These are phyloP conservation scores for Mycteria americana DNA, from an alignment of 2,797 vertebrate genomes.

Conservation along the genomic window DNA sequence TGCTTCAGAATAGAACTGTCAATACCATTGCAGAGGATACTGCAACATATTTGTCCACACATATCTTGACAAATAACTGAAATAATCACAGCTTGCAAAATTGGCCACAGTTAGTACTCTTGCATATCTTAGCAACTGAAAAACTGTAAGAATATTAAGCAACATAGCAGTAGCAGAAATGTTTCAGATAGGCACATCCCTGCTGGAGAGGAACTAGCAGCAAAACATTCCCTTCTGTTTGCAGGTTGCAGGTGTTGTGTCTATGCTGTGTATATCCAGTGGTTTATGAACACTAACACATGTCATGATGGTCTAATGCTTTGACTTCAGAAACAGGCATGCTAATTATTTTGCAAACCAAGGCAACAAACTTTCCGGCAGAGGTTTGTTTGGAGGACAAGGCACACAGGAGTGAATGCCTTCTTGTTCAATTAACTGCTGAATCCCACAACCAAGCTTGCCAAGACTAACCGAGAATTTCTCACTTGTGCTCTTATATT, in stretches of 20 bases:
- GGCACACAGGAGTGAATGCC: background rate
- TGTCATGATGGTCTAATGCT: background rate
- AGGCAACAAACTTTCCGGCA: background rate
- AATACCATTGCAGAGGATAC: constrained; percentile 23
- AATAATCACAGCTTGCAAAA: constrained; percentile 76
- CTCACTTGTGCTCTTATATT: background rate
- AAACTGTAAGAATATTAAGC: constrained; percentile 72
- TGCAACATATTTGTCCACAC: constrained; percentile 41
- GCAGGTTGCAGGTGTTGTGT: background rate
- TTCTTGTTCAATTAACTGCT: background rate
- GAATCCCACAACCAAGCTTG: background rate
- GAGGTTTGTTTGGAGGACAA: background rate
- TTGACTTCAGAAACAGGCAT: background rate
- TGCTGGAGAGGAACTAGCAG: constrained; percentile 4
- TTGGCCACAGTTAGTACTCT: constrained; percentile 61
- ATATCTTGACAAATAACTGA: constrained; percentile 77
- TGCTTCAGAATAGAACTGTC: background rate
- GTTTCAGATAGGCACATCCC: constrained; percentile 11
- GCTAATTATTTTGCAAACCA: background rate
- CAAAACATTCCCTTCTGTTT: background rate
- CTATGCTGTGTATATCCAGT: background rate
- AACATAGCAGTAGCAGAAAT: constrained; percentile 48
- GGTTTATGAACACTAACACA: background rate
- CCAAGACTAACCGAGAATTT: constrained; percentile 29
- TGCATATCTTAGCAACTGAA: constrained; percentile 67